Base-by-base conservation (phyloP, 1,140 invertebrate species). In the Heterodera carotae region DNA sequence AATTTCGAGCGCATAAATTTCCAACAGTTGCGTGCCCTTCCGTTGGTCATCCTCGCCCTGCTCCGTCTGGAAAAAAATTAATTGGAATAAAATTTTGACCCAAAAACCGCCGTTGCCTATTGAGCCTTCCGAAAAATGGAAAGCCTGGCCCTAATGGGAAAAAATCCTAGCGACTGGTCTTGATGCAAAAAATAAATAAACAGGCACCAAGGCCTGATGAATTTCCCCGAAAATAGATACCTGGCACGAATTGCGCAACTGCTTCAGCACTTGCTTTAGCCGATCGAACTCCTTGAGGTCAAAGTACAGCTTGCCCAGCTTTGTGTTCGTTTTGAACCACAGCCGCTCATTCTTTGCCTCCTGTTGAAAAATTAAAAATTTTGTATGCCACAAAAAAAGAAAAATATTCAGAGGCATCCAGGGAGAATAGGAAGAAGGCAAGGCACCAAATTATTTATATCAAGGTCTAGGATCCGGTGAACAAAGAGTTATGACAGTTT, bases 281-380 rank as follows among this genome's bases (percentile, higher is more conserved):
- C 96, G 97, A 68, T 92, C 93, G 86, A 93, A 99, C 88, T 99
- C 96, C 66, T 92, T 93, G 75, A 95, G 90, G 89, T 99, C 97
- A 89, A 96, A 98, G 89, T 99, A 99, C 7, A 99, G 89, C 89
- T 99, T 99, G 31, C 96, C 97, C 80, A 99, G 89, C 90, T 99
- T 99, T 2, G 96, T 98, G 88, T 99, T 99, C 7, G 97, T 99
- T 90, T 99, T 99, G 88, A 99, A 99, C 97, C 97, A 99, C 48
- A 99, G 89, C 82, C 97, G 91, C 89, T 99, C 97, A 90, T 99
- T 99, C 89, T 98, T 98, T 0, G 96, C 95, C 91, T 98, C 95
- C 89, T 84, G 33, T 80, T 81, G 18, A 25, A 31, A 36, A 67
- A 62, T 67, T 6, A n/a, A n/a, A n/a, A n/a, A n/a, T n/a, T n/a